Evolutionary conservation across 2,113 vertebrate genomes (phyloP), one percentile per base, ranked within the genome.

Genomic region (Macquaria australasica): DNA sequence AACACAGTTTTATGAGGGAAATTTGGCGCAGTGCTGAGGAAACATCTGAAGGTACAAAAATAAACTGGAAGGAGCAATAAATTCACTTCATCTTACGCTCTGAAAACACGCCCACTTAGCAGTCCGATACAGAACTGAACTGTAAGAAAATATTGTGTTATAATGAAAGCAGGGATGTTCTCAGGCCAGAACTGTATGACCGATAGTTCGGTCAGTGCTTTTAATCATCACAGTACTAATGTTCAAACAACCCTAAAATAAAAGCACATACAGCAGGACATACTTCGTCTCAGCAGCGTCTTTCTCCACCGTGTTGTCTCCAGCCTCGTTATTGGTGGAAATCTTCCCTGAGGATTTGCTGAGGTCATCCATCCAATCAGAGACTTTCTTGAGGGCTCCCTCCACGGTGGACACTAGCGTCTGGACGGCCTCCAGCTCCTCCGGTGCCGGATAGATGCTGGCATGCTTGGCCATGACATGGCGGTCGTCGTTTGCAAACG

Each of bases 401-500:
- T 99, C 98, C 85, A 97, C 98, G 18, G 96, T 96, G 84, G 98
- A 99, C 93, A 99, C 98, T 60, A 99, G 96, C 73, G 96, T 97
- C 91, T 99, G 98, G 62, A 98, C 97, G 45, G 97, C 97, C n/a
- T 98, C 97, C 75, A 99, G 96, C 74, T 98, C 97, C 53, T 97
- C 97, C 53, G 98, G 97, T 2, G 96, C 96, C 51, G 98, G 98
- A 87, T 98, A 98, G 87, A 99, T 95, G 73, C 96, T 94, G 0
- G 97, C 95, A 23, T 99, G 98, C 67, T 98, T 98, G 87, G 97
- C 97, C 98, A 99, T 98, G 81, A 99, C 97, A 0, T 98, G 97
- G 64, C 96, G 97, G 92, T 99, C 98, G 77, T 99, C 97, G 14
- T 79, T 92, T 0, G 93, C 92, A 43, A 93, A 92, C 4, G 87